Conservation (phyloP, 2,797 vertebrate species). For the Synanceia verrucosa region DNA sequence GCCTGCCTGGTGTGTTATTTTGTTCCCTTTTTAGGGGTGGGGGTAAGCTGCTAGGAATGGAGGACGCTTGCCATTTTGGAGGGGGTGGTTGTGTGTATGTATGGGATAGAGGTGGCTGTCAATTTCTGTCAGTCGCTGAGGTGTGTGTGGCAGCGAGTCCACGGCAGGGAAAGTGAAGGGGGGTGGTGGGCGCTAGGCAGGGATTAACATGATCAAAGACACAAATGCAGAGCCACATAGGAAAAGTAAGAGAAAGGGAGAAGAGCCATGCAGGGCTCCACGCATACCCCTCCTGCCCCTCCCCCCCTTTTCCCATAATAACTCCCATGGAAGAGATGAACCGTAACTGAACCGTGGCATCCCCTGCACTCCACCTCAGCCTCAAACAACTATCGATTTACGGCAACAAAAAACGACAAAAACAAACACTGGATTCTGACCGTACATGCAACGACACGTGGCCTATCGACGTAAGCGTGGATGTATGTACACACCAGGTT, state of each 20-base stretch:
- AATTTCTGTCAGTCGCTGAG: conserved; percentile 76
- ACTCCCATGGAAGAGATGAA: conserved; percentile 70
- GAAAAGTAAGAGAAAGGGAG: conserved; percentile 69
- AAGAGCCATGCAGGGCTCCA: conserved; percentile 56
- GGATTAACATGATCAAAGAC: conserved; percentile 83
- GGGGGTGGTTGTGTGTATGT: conserved; percentile 20
- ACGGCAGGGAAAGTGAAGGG: conserved; percentile 35
- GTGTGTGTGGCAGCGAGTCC: conserved; percentile 72
- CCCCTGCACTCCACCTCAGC: conserved; percentile 48
- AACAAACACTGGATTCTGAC: conserved; percentile 44
- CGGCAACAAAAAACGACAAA: conserved; percentile 52
- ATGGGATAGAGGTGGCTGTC: conserved; percentile 74
- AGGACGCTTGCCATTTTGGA: conserved; percentile 56
- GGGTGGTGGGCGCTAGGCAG: conserved; percentile 53
- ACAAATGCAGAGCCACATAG: conserved; percentile 70
- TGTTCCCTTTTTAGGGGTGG: conserved; percentile 41
- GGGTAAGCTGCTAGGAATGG: conserved; percentile 54
- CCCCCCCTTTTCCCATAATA: conserved; percentile 62
- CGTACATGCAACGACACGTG: conserved; percentile 29
- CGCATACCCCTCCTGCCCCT: neutral
- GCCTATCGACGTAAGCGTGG: conserved; percentile 40
- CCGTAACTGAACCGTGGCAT: conserved; percentile 62
- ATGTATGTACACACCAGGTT: conserved; percentile 23
- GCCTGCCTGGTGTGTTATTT: conserved; percentile 46
- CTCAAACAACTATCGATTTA: conserved; percentile 61